Percentiles rank a stretch among this genome's conserved stretches.
These are phyloP conservation scores for Pterocles gutturalis DNA, from an alignment of 2,113 vertebrate species.

Conservation along the genomic window DNA sequence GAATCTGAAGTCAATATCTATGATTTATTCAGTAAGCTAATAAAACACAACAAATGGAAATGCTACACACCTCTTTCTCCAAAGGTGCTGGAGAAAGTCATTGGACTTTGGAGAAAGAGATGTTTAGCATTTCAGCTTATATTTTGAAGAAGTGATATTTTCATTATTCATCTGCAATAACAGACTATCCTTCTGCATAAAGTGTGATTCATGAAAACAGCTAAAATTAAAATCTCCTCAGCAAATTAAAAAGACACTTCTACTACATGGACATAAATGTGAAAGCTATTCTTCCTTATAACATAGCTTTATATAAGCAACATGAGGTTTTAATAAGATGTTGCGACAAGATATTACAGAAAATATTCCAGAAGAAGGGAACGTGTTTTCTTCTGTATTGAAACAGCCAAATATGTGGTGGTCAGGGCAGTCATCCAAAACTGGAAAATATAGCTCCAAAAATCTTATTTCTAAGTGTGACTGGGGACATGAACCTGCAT, in stretches of 20 bases:
- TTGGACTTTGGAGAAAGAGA: background rate
- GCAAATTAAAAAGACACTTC: background rate
- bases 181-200: background rate
- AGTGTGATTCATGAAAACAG: background rate
- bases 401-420: background rate
- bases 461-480: background rate
- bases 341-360: background rate
- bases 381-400: background rate
- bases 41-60: background rate
- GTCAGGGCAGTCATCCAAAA: background rate
- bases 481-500: background rate
- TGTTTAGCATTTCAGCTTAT: background rate
- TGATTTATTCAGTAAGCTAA: slow-evolving; percentile 1
- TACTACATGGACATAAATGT: background rate
- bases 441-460: background rate
- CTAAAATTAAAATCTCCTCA: background rate
- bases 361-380: background rate
- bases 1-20: background rate
- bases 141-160: background rate
- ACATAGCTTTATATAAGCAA: background rate
- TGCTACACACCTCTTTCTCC: background rate
- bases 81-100: background rate
- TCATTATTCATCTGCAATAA: background rate
- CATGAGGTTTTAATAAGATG: background rate
- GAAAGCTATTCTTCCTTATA: background rate